These are phyloP conservation scores for Tricholaema leucomelas DNA, from an alignment of 2,113 vertebrate species.

Conservation along the genomic window DNA sequence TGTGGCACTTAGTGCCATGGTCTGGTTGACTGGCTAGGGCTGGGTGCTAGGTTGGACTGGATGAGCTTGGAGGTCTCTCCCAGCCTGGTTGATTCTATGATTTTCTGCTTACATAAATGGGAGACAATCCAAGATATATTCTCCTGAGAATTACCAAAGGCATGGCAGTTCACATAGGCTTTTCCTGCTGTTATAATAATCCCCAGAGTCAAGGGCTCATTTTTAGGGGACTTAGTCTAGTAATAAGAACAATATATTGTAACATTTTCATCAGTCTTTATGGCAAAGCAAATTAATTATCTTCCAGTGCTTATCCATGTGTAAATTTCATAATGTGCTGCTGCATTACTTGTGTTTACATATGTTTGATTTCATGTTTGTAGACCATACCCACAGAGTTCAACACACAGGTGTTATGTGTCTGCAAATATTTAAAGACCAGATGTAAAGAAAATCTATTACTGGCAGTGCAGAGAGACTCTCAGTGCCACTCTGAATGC, in stretches of 20 bases:
- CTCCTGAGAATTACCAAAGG: background rate
- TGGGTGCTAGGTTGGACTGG: too few species aligned
- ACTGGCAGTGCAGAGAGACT: background rate
- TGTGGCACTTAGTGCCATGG: too few species aligned
- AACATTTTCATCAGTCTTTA: slow-evolving; percentile 24
- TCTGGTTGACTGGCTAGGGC: too few species aligned
- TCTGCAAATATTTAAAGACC: slow-evolving; percentile 20
- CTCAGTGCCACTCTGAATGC: background rate
- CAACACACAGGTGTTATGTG: background rate
- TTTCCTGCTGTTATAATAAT: slow-evolving; percentile 1
- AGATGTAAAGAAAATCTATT: background rate
- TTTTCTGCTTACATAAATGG: slow-evolving; percentile 25
- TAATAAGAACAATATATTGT: slow-evolving; percentile 15
- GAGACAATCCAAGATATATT: slow-evolving; percentile 38
- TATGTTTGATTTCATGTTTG: background rate
- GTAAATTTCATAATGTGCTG: background rate
- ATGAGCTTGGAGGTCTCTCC: too few species aligned
- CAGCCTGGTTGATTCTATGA: too few species aligned
- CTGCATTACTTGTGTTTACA: slow-evolving; percentile 13
- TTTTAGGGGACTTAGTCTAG: background rate
- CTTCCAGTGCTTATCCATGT: background rate
- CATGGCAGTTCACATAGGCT: slow-evolving; percentile 45
- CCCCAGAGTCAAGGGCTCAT: background rate
- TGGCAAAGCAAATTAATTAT: slow-evolving; percentile 25
- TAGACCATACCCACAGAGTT: background rate